Base-by-base conservation (phyloP, 92 coral and sea anemone genomes). In the Pocillopora meandrina region DNA sequence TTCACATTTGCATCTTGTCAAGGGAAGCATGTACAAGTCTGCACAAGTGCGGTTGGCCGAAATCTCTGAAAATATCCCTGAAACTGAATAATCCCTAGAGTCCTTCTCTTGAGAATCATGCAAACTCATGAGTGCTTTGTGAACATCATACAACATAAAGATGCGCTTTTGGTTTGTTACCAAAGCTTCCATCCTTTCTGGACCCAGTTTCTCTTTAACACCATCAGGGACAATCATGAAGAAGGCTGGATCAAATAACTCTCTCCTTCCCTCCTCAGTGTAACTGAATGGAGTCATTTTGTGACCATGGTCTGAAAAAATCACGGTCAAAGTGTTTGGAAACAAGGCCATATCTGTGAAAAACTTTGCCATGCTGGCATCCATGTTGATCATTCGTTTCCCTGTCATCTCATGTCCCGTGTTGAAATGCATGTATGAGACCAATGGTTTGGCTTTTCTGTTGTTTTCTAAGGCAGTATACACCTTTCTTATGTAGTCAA, bases 41-140 rank as follows among this genome's bases (percentile, higher is more conserved):
- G 89, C 87, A 60, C 97, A n/a, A n/a, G 91, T 93, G 71, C 97
- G 90, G 71, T 91, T 89, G 57, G 77, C 76, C n/a, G n/a, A 90
- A 60, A 91, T 75, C 65, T 83, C 89, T 12, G 92, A 83, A 64
- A 93, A 88, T 20, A 93, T 81, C 11, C 11, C 97, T 10, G 86
- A 79, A 7, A 82, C 91, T n/a, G 75, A 65, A 26, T 74, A 65
- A 62, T 90, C 89, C 19, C 42, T 71, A n/a, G 97, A 88, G 23
- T 65, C 65, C 65, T 71, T 74, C 65, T 81, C 31, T 55, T 79
- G 52, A 65, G 73, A 52, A 74, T 92, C 84, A 79, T 91, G 90
- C 36, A 93, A 77, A 18, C 95, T 84, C 95, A 93, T 85, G n/a
- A 93, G 81, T 42, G 94, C 92, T n/a, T 84, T 88, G 86, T 93